These are phyloP conservation scores for Candoia aspera DNA, from an alignment of 2,113 vertebrate species.

Conservation along the genomic window DNA sequence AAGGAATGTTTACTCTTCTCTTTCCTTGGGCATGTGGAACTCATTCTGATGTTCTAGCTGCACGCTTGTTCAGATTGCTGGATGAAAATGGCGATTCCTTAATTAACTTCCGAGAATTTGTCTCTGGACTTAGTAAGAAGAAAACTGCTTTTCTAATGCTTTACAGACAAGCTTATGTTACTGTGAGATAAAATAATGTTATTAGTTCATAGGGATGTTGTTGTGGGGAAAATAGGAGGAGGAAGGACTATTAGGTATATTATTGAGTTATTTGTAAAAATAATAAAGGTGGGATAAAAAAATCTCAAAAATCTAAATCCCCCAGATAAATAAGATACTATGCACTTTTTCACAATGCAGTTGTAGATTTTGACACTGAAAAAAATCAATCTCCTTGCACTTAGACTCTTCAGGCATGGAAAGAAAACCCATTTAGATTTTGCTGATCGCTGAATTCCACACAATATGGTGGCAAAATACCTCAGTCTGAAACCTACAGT, in stretches of 20 bases:
- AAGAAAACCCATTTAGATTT: background rate
- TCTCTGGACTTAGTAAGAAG: conserved; percentile 87
- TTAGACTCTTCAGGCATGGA: background rate
- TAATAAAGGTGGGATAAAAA: too few species aligned
- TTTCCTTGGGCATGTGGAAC: conserved; percentile 92
- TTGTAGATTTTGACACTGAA: background rate
- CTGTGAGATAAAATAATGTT: background rate
- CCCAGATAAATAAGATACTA: background rate
- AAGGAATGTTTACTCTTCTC: conserved; percentile 88
- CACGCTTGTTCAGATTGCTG: conserved; percentile 87
- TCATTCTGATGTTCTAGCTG: conserved; percentile 85
- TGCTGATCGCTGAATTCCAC: background rate
- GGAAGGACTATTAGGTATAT: too few species aligned
- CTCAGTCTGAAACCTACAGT: background rate
- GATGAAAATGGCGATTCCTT: conserved; percentile 92
- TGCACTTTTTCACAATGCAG: background rate
- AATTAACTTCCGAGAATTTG: conserved; percentile 97
- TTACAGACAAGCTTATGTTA: background rate
- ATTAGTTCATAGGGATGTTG: background rate
- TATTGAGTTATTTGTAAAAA: too few species aligned
- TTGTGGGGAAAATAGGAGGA: too few species aligned
- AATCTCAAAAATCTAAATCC: too few species aligned
- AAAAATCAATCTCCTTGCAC: background rate
- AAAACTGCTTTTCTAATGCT: background rate
- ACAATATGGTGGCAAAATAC: background rate